Evolutionary conservation across 2,888 invertebrate species (phyloP).

Genomic region (Pantelozetes paolii): DNA sequence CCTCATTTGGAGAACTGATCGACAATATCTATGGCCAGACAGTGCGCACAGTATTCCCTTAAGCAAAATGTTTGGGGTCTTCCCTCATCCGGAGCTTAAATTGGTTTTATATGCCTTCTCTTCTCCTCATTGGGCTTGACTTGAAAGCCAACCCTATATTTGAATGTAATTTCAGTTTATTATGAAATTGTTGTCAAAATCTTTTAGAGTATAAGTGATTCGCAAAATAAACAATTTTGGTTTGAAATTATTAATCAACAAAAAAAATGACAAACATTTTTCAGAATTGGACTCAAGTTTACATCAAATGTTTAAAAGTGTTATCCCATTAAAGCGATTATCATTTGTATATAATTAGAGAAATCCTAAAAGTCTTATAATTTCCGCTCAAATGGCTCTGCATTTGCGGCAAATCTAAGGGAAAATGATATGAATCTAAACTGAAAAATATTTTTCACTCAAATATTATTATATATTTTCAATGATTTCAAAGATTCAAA

Average conservation of each 20-base stretch:
- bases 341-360: conserved; percentile 37
- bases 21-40: neutral
- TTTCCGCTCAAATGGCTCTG: conserved; percentile 25
- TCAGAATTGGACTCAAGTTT: conserved; percentile 17
- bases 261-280: conserved; percentile 21
- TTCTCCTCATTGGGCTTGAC: conserved; percentile 26
- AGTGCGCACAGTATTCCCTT: conserved; percentile 4
- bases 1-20: conserved; percentile 22
- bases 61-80: conserved; percentile 1
- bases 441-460: conserved; percentile 15
- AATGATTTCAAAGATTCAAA: neutral
- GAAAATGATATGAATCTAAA: conserved; percentile 28
- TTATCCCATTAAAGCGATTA: conserved; percentile 30
- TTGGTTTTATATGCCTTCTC: neutral
- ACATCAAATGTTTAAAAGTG: conserved; percentile 11
- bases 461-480: conserved; percentile 21
- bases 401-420: conserved; percentile 34
- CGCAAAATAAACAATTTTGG: conserved; percentile 28
- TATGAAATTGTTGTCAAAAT: conserved; percentile 21
- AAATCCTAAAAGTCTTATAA: conserved; percentile 34
- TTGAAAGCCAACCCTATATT: conserved; percentile 28
- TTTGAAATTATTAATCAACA: conserved; percentile 23
- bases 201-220: conserved; percentile 11
- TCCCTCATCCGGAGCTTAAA: conserved; percentile 22
- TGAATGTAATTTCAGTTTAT: conserved; percentile 5